phyloP scores from a whole-genome alignment of 2,797 vertebrate genomes.

The Synaphobranchus kaupii region DNA sequence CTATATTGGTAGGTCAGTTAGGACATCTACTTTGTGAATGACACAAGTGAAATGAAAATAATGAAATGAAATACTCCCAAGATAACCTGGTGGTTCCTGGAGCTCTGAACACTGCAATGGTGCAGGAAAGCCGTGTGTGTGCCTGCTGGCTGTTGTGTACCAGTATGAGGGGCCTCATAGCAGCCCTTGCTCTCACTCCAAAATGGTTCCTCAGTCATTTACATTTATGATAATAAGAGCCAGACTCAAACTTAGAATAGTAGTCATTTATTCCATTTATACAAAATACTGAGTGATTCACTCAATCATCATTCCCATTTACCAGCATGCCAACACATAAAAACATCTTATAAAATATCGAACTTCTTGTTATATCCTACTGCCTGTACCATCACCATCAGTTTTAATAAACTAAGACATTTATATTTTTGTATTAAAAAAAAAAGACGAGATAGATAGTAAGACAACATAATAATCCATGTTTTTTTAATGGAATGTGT shows the following conservation, averaged over 20 bases:
- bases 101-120: background rate
- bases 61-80: background rate
- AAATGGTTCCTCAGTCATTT: background rate
- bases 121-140: background rate
- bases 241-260: background rate
- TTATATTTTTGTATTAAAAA: background rate
- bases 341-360: background rate
- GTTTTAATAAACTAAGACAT: background rate
- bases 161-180: background rate
- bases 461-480: background rate
- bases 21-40: too few relatives aligned
- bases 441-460: background rate
- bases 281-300: conserved; percentile 8
- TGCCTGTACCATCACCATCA: background rate
- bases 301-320: background rate
- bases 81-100: background rate
- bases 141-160: background rate
- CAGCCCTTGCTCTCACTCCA: background rate
- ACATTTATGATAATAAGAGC: background rate
- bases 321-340: background rate
- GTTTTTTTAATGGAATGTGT: background rate
- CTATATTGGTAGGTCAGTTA: too few relatives aligned
- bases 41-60: too few relatives aligned
- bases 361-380: background rate
- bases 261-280: background rate